Base-by-base conservation (phyloP, 2,888 invertebrate genomes). In the Agonopterix alstromeriana region DNA sequence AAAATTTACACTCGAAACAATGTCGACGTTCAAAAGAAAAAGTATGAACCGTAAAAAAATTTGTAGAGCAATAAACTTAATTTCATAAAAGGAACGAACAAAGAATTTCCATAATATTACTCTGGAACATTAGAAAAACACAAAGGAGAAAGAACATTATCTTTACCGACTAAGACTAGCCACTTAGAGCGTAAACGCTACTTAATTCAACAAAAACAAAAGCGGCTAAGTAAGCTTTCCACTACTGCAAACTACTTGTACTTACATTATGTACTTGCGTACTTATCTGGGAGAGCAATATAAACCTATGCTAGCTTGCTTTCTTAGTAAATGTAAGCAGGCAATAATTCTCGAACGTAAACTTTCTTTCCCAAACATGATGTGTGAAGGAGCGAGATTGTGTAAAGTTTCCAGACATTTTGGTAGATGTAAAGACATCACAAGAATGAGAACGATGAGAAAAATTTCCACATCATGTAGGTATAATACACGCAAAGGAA, bases 131-230 rank as follows among this genome's bases (percentile, higher is more conserved):
- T 65, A 61, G 51, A 52, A 50, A 46, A 57, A 58, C 46, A 38
- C 42, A 42, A 66, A 57, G 56, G 63, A 63, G 56, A 53, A 61
- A 63, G 65, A 65, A 65, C 48, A 54, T 72, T 70, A 69, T 67
- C 63, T 70, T 69, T 60, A 54, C 68, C 55, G 62, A 70, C 65
- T 70, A 67, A 53, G 70, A 69, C 69, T 63, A 68, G 63, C 73
- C 74, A 74, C 73, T 79, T 75, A 70, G 61, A 67, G 64, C 57
- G 67, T 71, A 72, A 80, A 73, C 66, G 73, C 66, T 73, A 63
- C 69, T 76, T 72, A 75, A 76, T 74, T 65, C 74, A 70, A 73
- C 71, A 77, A 80, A 81, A 81, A 78, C 77, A 76, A 79, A 73
- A 68, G 65, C 67, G 59, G 63, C 63, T 68, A 70, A 74, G 42